Evolutionary conservation across 64 coral and sea anemone genomes (phyloP).

Genomic region (Montipora foliosa): DNA sequence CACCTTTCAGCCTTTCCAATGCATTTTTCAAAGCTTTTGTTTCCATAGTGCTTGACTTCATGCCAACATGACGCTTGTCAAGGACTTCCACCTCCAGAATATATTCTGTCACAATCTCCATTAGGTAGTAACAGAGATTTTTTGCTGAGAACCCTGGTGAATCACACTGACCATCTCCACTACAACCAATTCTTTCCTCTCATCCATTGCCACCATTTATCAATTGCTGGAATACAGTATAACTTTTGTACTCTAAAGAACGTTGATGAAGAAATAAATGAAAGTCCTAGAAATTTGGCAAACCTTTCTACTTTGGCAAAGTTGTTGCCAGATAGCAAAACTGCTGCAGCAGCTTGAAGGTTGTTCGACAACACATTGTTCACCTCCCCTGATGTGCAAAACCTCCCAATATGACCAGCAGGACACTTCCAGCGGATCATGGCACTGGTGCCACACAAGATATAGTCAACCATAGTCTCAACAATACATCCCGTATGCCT

Average conservation of each 20-base stretch:
- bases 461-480: neutral
- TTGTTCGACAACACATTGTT: neutral
- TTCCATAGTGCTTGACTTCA: neutral
- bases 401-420: slow-evolving; percentile 23
- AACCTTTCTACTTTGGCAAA: neutral
- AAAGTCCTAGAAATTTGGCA: neutral
- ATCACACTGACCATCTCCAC: neutral
- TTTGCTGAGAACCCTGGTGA: neutral
- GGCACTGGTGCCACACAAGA: neutral
- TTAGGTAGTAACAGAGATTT: neutral
- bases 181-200: neutral
- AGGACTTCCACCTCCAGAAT: slow-evolving; percentile 9
- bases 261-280: slow-evolving; percentile 40
- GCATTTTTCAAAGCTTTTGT: slow-evolving; percentile 14
- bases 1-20: neutral
- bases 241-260: slow-evolving; percentile 51
- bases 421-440: neutral
- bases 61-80: slow-evolving; percentile 2
- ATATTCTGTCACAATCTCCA: slow-evolving; percentile 16
- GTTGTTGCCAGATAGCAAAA: neutral
- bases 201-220: slow-evolving; percentile 43
- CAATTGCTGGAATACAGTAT: slow-evolving; percentile 27
- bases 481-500: slow-evolving; percentile 21
- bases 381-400: slow-evolving; percentile 10
- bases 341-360: neutral